Percentiles rank a stretch among this genome's conserved stretches.
Conservation (phyloP, 2,797 vertebrate genomes). For the Hozukius guyotensis region DNA sequence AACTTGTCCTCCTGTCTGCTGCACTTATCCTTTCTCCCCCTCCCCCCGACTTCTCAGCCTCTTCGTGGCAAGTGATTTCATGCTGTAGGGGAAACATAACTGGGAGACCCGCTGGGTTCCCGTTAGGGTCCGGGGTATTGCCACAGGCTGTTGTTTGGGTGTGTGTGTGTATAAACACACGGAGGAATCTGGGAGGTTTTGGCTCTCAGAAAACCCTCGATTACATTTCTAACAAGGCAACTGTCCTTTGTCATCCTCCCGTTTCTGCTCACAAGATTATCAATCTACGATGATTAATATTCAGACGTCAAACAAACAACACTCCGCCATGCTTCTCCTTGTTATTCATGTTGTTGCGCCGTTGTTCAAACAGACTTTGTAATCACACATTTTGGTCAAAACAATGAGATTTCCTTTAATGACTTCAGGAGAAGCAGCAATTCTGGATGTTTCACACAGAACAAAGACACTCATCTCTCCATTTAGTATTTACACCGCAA, state of each 20-base stretch:
- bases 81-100: conserved; percentile 34
- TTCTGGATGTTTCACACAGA: conserved; percentile 22
- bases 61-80: conserved; percentile 61
- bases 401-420: neutral
- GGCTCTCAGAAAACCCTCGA: conserved; percentile 7
- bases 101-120: conserved; percentile 39
- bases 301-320: conserved; percentile 26
- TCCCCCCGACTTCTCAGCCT: neutral
- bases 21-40: conserved; percentile 28
- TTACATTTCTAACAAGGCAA: conserved; percentile 14
- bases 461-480: conserved; percentile 5
- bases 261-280: conserved; percentile 9
- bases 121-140: conserved; percentile 37
- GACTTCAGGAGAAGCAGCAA: conserved; percentile 11
- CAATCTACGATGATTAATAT: conserved; percentile 36
- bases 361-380: conserved; percentile 26
- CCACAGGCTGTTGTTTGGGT: conserved; percentile 32
- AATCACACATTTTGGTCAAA: conserved; percentile 23
- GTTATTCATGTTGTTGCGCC: neutral
- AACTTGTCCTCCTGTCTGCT: conserved; percentile 32
- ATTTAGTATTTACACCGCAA: conserved; percentile 40
- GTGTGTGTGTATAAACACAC: conserved; percentile 34
- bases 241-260: conserved; percentile 22
- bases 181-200: conserved; percentile 6
- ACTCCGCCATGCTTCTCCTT: neutral